These are phyloP conservation scores for Epinephelus malabaricus DNA, from an alignment of 2,797 vertebrate genomes.

Conservation along the genomic window DNA sequence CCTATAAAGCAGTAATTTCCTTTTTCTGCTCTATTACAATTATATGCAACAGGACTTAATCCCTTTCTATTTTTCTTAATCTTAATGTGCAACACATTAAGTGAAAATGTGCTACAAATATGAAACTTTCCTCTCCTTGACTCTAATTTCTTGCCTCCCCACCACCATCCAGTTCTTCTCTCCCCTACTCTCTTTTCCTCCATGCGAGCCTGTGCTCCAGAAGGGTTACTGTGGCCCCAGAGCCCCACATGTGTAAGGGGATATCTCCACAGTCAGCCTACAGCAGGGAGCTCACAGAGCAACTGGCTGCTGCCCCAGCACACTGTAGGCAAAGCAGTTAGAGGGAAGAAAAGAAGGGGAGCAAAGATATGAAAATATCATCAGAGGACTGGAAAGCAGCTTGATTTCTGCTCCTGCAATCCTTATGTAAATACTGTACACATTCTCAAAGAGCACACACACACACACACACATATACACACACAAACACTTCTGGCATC, in stretches of 20 bases:
- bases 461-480: not conserved
- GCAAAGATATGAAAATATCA: constrained; percentile 73
- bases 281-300: constrained; percentile 57
- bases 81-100: not conserved
- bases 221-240: constrained; percentile 60
- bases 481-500: constrained; percentile 66
- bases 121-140: not conserved
- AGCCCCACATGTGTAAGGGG: constrained; percentile 82
- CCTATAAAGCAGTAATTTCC: not conserved
- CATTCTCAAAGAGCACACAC: constrained; percentile 35
- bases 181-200: constrained; percentile 59
- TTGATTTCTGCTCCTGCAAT: constrained; percentile 63
- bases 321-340: constrained; percentile 55
- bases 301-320: constrained; percentile 57
- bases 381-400: constrained; percentile 65
- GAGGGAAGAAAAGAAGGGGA: constrained; percentile 55
- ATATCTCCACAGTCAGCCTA: constrained; percentile 75
- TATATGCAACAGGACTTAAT: not conserved
- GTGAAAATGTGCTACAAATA: not conserved
- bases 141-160: constrained; percentile 5
- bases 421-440: constrained; percentile 71
- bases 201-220: constrained; percentile 80
- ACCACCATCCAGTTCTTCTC: constrained; percentile 27
- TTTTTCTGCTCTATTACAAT: not conserved
- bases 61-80: not conserved